Evolutionary conservation across 2,113 vertebrate species (phyloP).

Genomic region (Cynoglossus semilaevis): DNA sequence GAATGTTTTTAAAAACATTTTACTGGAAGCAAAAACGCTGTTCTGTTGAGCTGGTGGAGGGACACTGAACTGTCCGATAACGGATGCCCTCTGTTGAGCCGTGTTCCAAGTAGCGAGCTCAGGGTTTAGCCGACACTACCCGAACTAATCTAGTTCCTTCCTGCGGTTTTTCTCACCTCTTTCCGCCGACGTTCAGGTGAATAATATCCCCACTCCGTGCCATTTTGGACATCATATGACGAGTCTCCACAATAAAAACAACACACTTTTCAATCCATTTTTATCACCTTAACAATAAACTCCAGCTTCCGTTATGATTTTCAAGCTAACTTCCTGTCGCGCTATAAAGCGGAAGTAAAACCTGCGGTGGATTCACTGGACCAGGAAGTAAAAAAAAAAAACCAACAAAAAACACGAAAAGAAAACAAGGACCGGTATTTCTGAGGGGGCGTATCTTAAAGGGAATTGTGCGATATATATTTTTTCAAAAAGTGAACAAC

Average conservation of each 20-base stretch:
- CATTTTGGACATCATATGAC: conserved; percentile 34
- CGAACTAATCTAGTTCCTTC: not conserved
- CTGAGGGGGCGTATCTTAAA: too few relatives aligned
- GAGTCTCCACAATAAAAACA: not conserved
- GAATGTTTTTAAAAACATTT: not conserved
- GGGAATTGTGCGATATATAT: too few relatives aligned
- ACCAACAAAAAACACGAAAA: not conserved
- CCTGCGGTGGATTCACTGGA: not conserved
- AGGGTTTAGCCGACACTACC: conserved; percentile 7
- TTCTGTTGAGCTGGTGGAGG: fast-evolving
- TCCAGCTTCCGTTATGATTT: conserved; percentile 11
- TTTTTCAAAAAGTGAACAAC: too few relatives aligned
- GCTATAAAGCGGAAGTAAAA: conserved; percentile 3
- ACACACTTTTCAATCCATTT: conserved; percentile 28
- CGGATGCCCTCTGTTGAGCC: not conserved
- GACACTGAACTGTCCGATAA: conserved; percentile 10
- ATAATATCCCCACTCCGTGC: conserved; percentile 77
- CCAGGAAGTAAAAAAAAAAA: not conserved
- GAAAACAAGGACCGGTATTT: not conserved
- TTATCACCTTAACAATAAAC: conserved; percentile 29
- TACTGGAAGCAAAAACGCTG: not conserved
- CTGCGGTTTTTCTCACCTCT: conserved; percentile 60
- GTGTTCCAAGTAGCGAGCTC: not conserved
- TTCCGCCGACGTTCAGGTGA: conserved; percentile 82
- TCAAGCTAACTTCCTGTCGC: conserved; percentile 36